Base-by-base conservation (phyloP, 2,113 vertebrate species). In the Plotosus lineatus region DNA sequence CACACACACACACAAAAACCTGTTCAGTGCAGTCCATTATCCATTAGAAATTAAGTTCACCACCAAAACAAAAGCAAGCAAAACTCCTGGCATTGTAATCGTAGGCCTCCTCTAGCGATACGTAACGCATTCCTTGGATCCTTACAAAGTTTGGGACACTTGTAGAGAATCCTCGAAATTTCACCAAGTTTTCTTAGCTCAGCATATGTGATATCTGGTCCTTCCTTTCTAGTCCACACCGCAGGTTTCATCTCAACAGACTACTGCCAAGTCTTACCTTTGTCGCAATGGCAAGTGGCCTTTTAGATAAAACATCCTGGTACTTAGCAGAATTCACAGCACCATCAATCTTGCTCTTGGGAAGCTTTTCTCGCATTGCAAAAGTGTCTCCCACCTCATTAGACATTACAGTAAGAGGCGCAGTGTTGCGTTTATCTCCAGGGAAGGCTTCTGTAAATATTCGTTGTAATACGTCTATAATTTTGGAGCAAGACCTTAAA, bases 291-390 rank as follows among this genome's bases (percentile, higher is more conserved):
- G 23, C 65, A 69, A 69, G 12, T 44, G 23, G 40, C 23, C 44
- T 69, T 69, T 69, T 21, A 69, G 65, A 69, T 69, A 69, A 69
- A 69, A 68, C 26, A 68, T 44, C 38, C 65, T 5, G 21, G 38
- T 26, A 42, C 38, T n/a, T 42, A 68, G 40, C 23, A 40, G 40
- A 26, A 69, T 69, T 69, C n/a, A 26, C 40, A 26, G 17, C 44
- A 23, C n/a, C 65, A 69, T 69, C 40, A 69, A 17, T 69, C 23
- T 26, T 69, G 65, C 23, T 46, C 65, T 69, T 40, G 44, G 65
- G 40, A 44, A 69, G 65, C 65, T 44, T 26, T 69, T 44, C n/a
- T 69, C 40, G 5, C 8, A 23, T 69, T 44, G 26, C 63, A 69
- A 26, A 69, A 26, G n/a, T 69, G n/a, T 68, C 65, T 42, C 38